Base-by-base conservation (phyloP, 2,113 vertebrate genomes). In the Serilophus lunatus region DNA sequence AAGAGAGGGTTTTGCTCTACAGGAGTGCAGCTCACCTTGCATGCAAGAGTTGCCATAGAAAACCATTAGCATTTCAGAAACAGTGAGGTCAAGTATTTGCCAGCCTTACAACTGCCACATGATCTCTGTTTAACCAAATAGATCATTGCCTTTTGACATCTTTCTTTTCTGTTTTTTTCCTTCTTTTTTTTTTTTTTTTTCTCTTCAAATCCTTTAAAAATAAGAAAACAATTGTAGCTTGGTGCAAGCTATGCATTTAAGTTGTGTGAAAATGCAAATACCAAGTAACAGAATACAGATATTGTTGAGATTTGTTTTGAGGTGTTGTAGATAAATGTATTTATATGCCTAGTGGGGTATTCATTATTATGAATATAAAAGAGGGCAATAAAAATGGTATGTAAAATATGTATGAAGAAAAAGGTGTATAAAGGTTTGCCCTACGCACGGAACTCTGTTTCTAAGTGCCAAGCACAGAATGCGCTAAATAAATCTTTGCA, bases 321-420 rank as follows among this genome's bases (percentile, higher is more conserved):
- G 98, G 98, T 99, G 99, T 98, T 99, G 98, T 99, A 99, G 98
- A 99, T 98, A 99, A 98, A 97, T 98, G 98, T 99, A 99, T 99
- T 99, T 99, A 99, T 99, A 98, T 99, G 97, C 98, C 98, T 99
- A 99, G 98, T 95, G 97, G 95, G 91, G 93, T 84, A 97, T 97
- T 97, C 98, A 98, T 90, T 98, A 98, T 98, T 98, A 98, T 98
- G 98, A 98, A 98, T 98, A 98, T 98, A 98, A 98, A 97, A 98
- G 97, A 98, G 97, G 97, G 98, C 97, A 97, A 98, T 97, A 98
- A 97, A 97, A 98, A 98, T 95, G 96, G 95, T 98, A 98, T 98
- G 98, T 98, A 98, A 98, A 98, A 98, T 98, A 98, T 98, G 98
- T 98, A 98, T 98, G 97, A 98, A 98, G 97, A 97, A 98, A 97